Evolutionary conservation across 2,113 vertebrate species (phyloP), one percentile per base, ranked within the genome.

Genomic region (Accipiter virgatus): DNA sequence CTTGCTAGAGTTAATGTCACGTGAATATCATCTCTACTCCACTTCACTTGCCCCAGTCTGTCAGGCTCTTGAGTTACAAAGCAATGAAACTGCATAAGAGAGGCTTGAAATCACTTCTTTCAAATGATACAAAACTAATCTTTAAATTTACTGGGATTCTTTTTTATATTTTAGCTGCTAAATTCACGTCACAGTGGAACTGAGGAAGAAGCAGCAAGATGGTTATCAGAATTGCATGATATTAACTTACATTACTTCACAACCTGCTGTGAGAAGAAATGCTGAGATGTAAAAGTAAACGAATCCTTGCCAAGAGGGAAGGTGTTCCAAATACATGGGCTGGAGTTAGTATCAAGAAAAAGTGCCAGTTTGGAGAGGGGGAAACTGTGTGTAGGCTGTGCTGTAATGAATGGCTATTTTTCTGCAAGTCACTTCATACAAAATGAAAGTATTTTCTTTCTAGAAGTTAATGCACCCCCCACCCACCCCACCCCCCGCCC

Each of bases 181-280:
- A 86, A 89, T 85, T 95, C 61, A 52, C 27, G 58, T 85, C 66
- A 72, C 48, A 93, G 66, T 84, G 81, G 53, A 93, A 93, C 68
- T 38, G 70, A 72, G 73, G 53, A 78, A 87, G 70, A 85, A 91
- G 36, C 75, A 85, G 73, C 43, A 34, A 74, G 91, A 89, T 94
- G 42, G 73, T 94, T 94, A 90, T 95, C 91, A 80, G 87, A 94
- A 95, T 47, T 95, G 62, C 3, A 3, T 82, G 81, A 85, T 95
- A 91, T 70, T 93, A 93, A 89, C 91, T 94, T 87, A 62, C 42
- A 95, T 91, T 97, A 90, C 74, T 91, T 79, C 94, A 90, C 3
- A 20, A 38, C 78, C 89, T 87, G 73, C 86, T 94, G 94, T 80
- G 89, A 94, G 58, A 71, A 96, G 93, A 95, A 95, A 58, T 53